These are phyloP conservation scores for Pristionchus arcanus DNA, from an alignment of 2,888 invertebrate species.

Conservation along the genomic window DNA sequence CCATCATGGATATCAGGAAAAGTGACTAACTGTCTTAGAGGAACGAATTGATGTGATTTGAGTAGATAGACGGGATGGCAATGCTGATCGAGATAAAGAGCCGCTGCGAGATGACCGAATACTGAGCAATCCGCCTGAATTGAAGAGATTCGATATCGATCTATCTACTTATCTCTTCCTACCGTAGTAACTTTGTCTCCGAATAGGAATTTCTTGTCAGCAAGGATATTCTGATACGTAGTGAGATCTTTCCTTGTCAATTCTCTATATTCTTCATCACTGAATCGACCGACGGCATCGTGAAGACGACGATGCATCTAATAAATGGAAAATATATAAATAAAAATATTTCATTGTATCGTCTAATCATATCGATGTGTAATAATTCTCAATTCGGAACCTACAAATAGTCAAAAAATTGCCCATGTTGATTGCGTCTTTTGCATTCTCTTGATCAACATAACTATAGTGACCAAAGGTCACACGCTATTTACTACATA, in stretches of 20 bases:
- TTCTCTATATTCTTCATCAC: conserved; percentile 54
- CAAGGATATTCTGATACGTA: conserved; percentile 81
- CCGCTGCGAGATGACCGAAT: conserved; percentile 74
- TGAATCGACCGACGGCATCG: conserved; percentile 36
- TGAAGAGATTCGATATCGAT: background rate
- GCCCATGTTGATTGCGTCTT: background rate
- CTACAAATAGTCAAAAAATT: too few relatives aligned
- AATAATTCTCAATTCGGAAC: too few relatives aligned
- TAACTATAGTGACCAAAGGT: background rate
- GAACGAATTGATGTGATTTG: conserved; percentile 51
- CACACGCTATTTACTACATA: background rate
- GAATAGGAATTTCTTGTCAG: conserved; percentile 95
- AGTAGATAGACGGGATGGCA: conserved; percentile 72
- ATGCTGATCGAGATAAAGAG: conserved; percentile 73
- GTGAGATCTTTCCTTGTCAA: conserved; percentile 52
- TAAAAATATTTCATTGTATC: background rate
- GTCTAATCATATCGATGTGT: too few relatives aligned
- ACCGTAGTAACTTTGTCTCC: conserved; percentile 94
- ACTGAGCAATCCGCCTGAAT: conserved; percentile 74
- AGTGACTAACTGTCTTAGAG: conserved; percentile 50
- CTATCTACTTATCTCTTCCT: conserved; percentile 74
- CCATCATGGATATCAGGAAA: too few relatives aligned
- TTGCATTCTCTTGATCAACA: background rate
- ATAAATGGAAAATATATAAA: background rate
- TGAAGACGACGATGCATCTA: conserved; percentile 54